Evolutionary conservation across 2,113 vertebrate genomes (phyloP), one percentile per base, ranked within the genome.

Genomic region (Panurus biarmicus): DNA sequence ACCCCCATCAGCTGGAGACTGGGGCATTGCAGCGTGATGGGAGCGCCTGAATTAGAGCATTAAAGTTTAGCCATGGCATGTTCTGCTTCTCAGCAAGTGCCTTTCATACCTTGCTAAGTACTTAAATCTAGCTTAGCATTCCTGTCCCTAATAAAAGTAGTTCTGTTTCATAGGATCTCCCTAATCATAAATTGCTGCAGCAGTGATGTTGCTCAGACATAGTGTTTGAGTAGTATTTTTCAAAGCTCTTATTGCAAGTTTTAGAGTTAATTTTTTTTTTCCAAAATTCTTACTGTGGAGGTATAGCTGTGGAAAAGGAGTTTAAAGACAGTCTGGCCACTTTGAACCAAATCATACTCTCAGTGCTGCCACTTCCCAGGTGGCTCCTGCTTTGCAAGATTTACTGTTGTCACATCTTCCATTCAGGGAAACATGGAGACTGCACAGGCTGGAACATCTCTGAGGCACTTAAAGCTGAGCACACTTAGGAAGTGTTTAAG

Each of bases 51-150:
- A 57, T 82, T 78, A 29, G 57, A 87, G 85, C 84, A 80, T 77
- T 53, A 28, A 81, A 64, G 48, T 74, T 93, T 3, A 93, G 64
- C 65, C 54, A 51, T 20, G 23, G 72, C 56, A 8, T 3, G n/a
- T 83, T 89, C 74, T 66, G 36, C 69, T 83, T 92, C 75, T 57
- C 47, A 88, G 72, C 85, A 80, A 90, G 92, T 67, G 90, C 88
- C 62, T 95, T 80, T 88, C 94, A 80, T 92, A 76, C 80, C 85
- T 93, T 92, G 82, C 65, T 71, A 84, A 94, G 88, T 77, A 66
- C 31, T 90, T 93, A 95, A 93, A 77, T 71, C 82, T 93, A 77
- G 92, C 85, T 93, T 96, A 89, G 77, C 85, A 69, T 91, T 94
- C 89, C 73, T 85, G 57, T 67, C 53, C 79, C 62, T 35, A 72